Evolutionary conservation across 2,888 invertebrate genomes (phyloP).

Genomic region (Germaria angustata): DNA sequence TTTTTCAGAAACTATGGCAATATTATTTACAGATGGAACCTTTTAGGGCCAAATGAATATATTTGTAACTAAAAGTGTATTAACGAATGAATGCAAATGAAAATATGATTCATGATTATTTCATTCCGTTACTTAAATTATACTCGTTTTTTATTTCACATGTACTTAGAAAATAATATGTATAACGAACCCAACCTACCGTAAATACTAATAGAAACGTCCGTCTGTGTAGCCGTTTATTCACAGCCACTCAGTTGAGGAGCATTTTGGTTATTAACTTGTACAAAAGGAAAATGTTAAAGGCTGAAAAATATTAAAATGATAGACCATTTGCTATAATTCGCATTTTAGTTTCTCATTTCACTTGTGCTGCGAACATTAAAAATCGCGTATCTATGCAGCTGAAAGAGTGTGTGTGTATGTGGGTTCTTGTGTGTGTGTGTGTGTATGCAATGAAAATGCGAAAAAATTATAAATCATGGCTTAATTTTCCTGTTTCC

Average conservation of each 20-base stretch:
- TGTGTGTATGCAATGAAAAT: slow-evolving; percentile 22
- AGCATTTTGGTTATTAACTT: not conserved
- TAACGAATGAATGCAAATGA: slow-evolving; percentile 31
- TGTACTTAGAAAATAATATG: slow-evolving; percentile 10
- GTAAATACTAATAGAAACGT: slow-evolving; percentile 18
- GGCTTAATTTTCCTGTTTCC: slow-evolving; percentile 73
- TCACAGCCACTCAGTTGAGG: slow-evolving; percentile 33
- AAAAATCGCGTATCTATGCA: slow-evolving; percentile 38
- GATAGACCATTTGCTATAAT: slow-evolving; percentile 16
- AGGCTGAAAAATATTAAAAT: slow-evolving; percentile 40
- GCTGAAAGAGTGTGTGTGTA: not conserved
- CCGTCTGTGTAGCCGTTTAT: slow-evolving; percentile 4
- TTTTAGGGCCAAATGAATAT: slow-evolving; percentile 26
- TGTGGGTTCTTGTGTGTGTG: not conserved
- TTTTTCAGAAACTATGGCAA: not conserved
- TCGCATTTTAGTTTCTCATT: slow-evolving; percentile 33
- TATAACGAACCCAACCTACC: not conserved
- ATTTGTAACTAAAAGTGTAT: slow-evolving; percentile 6
- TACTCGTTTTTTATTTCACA: slow-evolving; percentile 24
- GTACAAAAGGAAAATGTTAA: not conserved
- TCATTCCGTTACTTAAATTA: slow-evolving; percentile 63
- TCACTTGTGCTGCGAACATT: slow-evolving; percentile 44
- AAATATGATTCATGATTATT: slow-evolving; percentile 61
- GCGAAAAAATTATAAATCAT: slow-evolving; percentile 72
- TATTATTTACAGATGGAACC: slow-evolving; percentile 37